These are phyloP conservation scores for Drosophila bifasciata DNA, from an alignment of 1,140 invertebrate species.

Conservation along the genomic window DNA sequence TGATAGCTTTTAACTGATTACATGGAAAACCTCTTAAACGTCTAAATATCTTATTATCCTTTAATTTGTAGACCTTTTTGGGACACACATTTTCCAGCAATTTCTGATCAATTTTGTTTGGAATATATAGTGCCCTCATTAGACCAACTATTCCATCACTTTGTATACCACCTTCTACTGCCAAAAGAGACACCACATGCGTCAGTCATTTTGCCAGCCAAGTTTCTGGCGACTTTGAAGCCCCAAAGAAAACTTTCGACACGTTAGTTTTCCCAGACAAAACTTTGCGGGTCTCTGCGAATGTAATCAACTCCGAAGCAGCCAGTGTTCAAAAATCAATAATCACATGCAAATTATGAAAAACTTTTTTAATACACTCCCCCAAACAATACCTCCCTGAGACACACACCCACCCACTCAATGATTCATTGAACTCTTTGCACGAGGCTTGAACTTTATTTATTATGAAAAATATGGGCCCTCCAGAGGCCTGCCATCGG, in stretches of 20 bases:
- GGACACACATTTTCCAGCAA: slow-evolving; percentile 11
- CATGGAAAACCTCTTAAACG: neutral
- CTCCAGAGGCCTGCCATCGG: slow-evolving; percentile 7
- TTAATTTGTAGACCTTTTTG: neutral
- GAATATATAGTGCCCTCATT: neutral
- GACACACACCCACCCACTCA: neutral
- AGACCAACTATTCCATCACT: neutral
- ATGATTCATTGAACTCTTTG: neutral
- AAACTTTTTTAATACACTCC: slow-evolving; percentile 38
- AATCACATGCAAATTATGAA: slow-evolving; percentile 8
- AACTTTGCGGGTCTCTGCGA: slow-evolving; percentile 4
- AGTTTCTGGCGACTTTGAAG: slow-evolving; percentile 10
- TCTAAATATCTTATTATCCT: too few relatives aligned
- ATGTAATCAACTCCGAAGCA: slow-evolving; percentile 8
- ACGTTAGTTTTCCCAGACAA: slow-evolving; percentile 40
- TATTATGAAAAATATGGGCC: slow-evolving; percentile 30
- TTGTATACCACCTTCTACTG: neutral
- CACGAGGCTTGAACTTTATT: neutral
- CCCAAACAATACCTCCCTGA: neutral
- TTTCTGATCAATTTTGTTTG: slow-evolving; percentile 44
- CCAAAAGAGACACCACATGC: neutral
- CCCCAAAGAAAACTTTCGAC: slow-evolving; percentile 12
- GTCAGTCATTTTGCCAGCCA: slow-evolving; percentile 7
- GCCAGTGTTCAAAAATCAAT: slow-evolving; percentile 41
- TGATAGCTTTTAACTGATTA: neutral